Conservation (phyloP, 2,113 vertebrate genomes). For the Heloderma charlesbogerti region DNA sequence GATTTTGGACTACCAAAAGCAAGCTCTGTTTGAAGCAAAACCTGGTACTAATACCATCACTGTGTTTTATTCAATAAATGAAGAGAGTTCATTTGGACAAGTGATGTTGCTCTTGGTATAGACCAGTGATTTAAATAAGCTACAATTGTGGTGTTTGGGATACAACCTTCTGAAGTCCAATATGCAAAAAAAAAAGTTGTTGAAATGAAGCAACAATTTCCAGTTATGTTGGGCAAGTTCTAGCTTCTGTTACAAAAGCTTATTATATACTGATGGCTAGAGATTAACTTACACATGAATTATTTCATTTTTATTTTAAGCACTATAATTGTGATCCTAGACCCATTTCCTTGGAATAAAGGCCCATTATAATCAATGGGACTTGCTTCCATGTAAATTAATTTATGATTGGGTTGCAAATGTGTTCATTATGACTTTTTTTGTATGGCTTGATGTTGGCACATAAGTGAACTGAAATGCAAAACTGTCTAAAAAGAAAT, state of each 20-base stretch:
- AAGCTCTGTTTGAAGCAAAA: slow-evolving; percentile 27
- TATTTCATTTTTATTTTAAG: slow-evolving; percentile 1
- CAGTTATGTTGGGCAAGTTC: neutral
- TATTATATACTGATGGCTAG: neutral
- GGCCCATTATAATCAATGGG: neutral
- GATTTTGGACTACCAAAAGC: slow-evolving; percentile 51
- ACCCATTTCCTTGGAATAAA: neutral
- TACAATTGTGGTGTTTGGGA: slow-evolving; percentile 17
- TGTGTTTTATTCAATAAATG: neutral
- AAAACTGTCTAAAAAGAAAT: slow-evolving; percentile 18
- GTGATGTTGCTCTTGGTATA: neutral
- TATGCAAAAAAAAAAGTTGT: slow-evolving; percentile 45
- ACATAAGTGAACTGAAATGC: slow-evolving; percentile 38
- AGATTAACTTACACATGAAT: neutral
- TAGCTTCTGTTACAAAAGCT: slow-evolving; percentile 11
- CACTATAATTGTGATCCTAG: slow-evolving; percentile 11
- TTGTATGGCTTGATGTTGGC: slow-evolving; percentile 40
- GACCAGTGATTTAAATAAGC: neutral
- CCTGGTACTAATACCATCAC: neutral
- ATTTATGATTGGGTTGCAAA: slow-evolving; percentile 34
- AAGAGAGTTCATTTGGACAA: neutral
- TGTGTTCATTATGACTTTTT: neutral
- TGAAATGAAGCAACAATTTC: slow-evolving; percentile 35
- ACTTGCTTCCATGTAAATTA: neutral
- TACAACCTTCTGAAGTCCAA: slow-evolving; percentile 4